Conservation (phyloP, 2,797 vertebrate species). For the Bufotes viridis region DNA sequence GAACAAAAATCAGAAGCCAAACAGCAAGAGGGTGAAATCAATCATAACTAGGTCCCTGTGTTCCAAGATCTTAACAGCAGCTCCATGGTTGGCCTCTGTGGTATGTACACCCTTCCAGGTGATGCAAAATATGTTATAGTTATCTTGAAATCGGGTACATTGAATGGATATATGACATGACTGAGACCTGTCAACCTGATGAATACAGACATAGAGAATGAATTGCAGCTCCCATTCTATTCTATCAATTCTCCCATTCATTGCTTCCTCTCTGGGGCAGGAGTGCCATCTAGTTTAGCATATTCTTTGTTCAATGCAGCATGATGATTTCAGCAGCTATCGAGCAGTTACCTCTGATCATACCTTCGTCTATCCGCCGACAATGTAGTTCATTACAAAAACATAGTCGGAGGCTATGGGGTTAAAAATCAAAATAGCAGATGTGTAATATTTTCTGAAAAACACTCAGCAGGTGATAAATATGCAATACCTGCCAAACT, state of each 20-base stretch:
- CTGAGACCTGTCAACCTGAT: not conserved
- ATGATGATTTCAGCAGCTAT: not conserved
- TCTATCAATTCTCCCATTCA: not conserved
- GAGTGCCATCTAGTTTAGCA: slow-evolving; percentile 34
- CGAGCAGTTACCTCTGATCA: not conserved
- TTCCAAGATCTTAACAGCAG: not conserved
- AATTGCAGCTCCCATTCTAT: not conserved
- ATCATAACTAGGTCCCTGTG: not conserved
- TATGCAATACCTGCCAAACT: slow-evolving; percentile 10
- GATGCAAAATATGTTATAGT: not conserved
- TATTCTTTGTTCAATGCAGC: slow-evolving; percentile 2
- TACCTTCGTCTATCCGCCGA: not conserved
- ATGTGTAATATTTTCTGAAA: not conserved
- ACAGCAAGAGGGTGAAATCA: not conserved
- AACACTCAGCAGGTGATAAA: slow-evolving; percentile 9
- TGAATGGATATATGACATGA: not conserved
- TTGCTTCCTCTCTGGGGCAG: slow-evolving; percentile 14
- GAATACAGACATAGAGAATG: slow-evolving; percentile 1
- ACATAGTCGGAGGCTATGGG: not conserved
- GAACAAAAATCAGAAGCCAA: not conserved
- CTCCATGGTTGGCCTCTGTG: not conserved
- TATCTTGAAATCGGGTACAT: not conserved
- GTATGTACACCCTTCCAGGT: not conserved
- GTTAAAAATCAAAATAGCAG: not conserved
- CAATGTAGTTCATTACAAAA: not conserved